Evolutionary conservation across 1,140 invertebrate species (phyloP), one percentile per base, ranked within the genome.

Genomic region (Lethrus apterus): DNA sequence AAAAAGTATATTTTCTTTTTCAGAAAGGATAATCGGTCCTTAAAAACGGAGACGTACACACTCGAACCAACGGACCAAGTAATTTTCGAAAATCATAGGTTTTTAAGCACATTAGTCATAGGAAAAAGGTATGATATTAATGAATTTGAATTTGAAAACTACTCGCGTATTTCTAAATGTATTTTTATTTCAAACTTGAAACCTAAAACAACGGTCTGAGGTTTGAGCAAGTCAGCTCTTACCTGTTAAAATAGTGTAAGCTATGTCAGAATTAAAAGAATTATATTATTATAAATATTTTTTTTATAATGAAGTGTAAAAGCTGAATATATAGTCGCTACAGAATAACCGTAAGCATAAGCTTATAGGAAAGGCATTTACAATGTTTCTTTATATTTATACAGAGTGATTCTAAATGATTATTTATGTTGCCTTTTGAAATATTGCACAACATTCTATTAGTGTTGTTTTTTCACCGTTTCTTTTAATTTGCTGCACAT

Each of bases 11-110:
- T n/a, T n/a, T n/a, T n/a, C n/a, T n/a, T n/a, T n/a, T n/a, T n/a
- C n/a, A n/a, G n/a, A n/a, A n/a, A n/a, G n/a, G n/a, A n/a, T n/a
- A n/a, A n/a, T n/a, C n/a, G n/a, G n/a, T n/a, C n/a, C n/a, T n/a
- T n/a, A n/a, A n/a, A n/a, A n/a, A n/a, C n/a, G n/a, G 40, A 42
- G 19, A 15, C 18, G 8, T 38, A 26, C 18, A 42, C 40, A 15
- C 29, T 66, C 57, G 62, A 64, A 20, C 24, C 55, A 8, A 55
- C 55, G 2, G 57, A 55, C 34, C 55, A 59, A 41, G 48, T 62
- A n/a, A 46, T 65, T 40, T 64, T 62, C 46, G 57, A 64, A 46
- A 60, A 65, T 33, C 44, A 60, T 35, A 46, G 60, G 13, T 63
- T 66, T 50, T 44, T 66, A 4, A 62, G 60, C 38, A 59, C 60